phyloP scores from a whole-genome alignment of 1,140 invertebrate species.

The Sweltsa coloradensis region DNA sequence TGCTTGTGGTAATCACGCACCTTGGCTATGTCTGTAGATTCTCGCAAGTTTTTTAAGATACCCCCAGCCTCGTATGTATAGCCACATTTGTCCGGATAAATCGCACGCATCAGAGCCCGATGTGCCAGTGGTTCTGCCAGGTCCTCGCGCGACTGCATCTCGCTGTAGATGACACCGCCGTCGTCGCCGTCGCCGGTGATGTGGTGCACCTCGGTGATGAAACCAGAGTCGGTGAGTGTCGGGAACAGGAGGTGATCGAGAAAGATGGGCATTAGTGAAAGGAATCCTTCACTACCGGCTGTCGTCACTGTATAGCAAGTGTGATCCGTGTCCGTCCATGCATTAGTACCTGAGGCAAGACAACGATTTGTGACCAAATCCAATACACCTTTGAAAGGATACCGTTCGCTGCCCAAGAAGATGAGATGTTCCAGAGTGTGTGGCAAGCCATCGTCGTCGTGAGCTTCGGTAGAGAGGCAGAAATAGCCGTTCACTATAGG shows the following conservation, averaged over 20 bases:
- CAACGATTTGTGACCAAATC: constrained; percentile 81
- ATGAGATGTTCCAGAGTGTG: constrained; percentile 88
- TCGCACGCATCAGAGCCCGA: constrained; percentile 44
- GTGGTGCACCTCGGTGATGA: constrained; percentile 87
- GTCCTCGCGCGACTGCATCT: constrained; percentile 83
- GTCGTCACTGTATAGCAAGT: constrained; percentile 83
- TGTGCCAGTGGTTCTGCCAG: constrained; percentile 52
- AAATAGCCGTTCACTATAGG: constrained; percentile 81
- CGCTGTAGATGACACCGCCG: constrained; percentile 86
- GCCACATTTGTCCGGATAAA: constrained; percentile 70
- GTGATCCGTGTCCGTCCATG: constrained; percentile 70
- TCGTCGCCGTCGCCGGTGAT: constrained; percentile 76
- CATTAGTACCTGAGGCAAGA: constrained; percentile 80
- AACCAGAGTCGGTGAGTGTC: constrained; percentile 64
- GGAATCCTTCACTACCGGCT: constrained; percentile 74
- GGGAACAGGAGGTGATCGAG: constrained; percentile 83
- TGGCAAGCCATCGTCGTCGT: constrained; percentile 83
- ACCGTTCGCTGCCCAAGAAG: constrained; percentile 79
- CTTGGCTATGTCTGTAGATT: constrained; percentile 68
- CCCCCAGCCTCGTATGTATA: constrained; percentile 79
- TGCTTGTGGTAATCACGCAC: constrained; percentile 67
- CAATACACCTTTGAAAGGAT: constrained; percentile 80
- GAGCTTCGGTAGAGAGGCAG: constrained; percentile 75
- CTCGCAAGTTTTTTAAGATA: constrained; percentile 68
- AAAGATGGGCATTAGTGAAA: constrained; percentile 80